phyloP scores from a whole-genome alignment of 2,888 invertebrate species.

The Coelopa pilipes region DNA sequence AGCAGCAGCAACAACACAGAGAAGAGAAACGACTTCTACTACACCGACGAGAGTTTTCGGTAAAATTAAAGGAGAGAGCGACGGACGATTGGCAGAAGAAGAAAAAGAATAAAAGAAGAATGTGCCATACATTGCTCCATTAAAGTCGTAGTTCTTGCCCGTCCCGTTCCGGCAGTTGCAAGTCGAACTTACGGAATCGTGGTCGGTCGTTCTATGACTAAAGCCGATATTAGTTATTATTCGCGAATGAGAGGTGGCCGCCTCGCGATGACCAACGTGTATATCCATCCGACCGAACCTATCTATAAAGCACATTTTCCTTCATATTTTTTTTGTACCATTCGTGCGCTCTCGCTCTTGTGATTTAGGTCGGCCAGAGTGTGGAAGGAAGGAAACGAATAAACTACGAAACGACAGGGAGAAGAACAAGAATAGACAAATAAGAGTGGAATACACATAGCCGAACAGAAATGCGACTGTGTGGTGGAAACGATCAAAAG shows the following conservation, averaged over 20 bases:
- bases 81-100: neutral
- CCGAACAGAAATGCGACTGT: neutral
- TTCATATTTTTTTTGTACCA: slow-evolving; percentile 17
- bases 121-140: no score
- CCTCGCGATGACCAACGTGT: no score
- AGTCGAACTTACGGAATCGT: neutral
- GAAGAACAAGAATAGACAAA: slow-evolving; percentile 14
- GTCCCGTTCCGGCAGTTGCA: no score
- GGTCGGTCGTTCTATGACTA: neutral
- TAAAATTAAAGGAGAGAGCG: neutral
- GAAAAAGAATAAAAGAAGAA: no score
- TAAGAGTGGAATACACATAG: neutral
- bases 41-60: neutral
- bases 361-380: slow-evolving; percentile 18
- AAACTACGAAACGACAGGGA: slow-evolving; percentile 15
- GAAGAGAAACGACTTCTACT: neutral
- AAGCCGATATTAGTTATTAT: no score
- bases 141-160: no score
- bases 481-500: slow-evolving; percentile 18
- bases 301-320: slow-evolving; percentile 17
- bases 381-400: slow-evolving; percentile 13
- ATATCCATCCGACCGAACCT: neutral
- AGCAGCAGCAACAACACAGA: neutral
- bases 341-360: slow-evolving; percentile 1
- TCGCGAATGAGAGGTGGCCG: no score